Base-by-base conservation (phyloP, 2,888 invertebrate species). In the Poecilobothrus nobilitatus region DNA sequence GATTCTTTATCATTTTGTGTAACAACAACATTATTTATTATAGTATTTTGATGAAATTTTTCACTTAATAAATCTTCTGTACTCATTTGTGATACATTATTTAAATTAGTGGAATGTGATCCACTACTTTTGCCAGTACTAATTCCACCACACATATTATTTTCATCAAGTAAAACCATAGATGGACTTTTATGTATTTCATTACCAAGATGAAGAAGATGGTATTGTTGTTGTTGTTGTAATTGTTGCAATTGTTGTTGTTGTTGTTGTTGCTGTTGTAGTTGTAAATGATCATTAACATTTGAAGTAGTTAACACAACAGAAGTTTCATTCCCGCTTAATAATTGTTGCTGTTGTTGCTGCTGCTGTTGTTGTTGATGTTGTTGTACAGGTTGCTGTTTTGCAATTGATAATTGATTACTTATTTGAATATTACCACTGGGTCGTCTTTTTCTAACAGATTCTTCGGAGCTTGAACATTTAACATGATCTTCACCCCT, bases 401-500 rank as follows among this genome's bases (percentile, higher is more conserved):
- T 68, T 66, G 71, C 71, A 53, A 73, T 68, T 33, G 73, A 72
- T n/a, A 73, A 53, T 63, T 73, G 74, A 71, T 72, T 74, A 20
- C 72, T 72, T 41, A 72, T 63, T 20, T 71, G 70, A 33, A 73
- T 72, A 66, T 73, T 74, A 2, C 71, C 86, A 76, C 86, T 87
- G 3, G 86, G 87, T 1, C 86, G 84, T 73, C 86, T 80, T 68
- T 86, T 81, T 70, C 86, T 81, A 80, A 87, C 84, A 9, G 86
- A 86, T 75, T 87, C 87, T 74, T 87, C 87, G 27, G 86, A 87
- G 20, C 87, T 86, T 73, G 83, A 83, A 3, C 86, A 86, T 76
- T 87, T 87, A 72, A 87, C 88, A 67, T 86, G 83, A 78, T 88
- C 88, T 74, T 88, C 88, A 76, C 88, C 88, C 76, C 88, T 88